Base-by-base conservation (phyloP, 2,113 vertebrate species). In the Megalops atlanticus region DNA sequence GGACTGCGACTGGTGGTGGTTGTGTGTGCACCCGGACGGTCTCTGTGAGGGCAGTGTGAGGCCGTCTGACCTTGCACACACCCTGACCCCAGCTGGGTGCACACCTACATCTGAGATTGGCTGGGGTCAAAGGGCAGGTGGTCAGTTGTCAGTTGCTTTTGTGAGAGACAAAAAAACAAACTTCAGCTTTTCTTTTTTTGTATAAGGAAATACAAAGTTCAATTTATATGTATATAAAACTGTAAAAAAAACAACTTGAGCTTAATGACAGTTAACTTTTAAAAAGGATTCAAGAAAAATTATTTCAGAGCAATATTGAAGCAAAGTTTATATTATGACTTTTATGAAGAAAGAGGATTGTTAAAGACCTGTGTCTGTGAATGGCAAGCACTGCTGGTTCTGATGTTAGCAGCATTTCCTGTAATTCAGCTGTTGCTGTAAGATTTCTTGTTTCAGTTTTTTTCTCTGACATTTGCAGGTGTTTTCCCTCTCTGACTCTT, bases 301-400 rank as follows among this genome's bases (percentile, higher is more conserved):
- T 54, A 77, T 81, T 84, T 89, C 91, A 81, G 85, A 91, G 90
- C 89, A 90, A 87, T 92, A 89, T 89, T 82, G 86, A 91, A 89
- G 86, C 91, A 94, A 94, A 89, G 87, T 94, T 93, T 95, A 94
- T 94, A 94, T 94, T 93, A 87, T 92, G 92, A 45, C 43, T 45
- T 45, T 45, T 91, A 92, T 86, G 83, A 91, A 83, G 85, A 91
- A 79, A 80, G 49, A 41, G 83, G 76, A 89, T n/a, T n/a, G n/a
- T n/a, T 79, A 82, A 84, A 64, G 76, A 73, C 31, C 68, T 86
- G 78, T 69, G n/a, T n/a, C n/a, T n/a, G n/a, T n/a, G n/a, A n/a
- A n/a, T n/a, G n/a, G n/a, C 79, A 76, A 74, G 84, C 81, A 21
- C 72, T 58, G 45, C 75, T 75, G 33, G 74, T 79, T 40, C 49